These are phyloP conservation scores for Pterostichus niger DNA, from an alignment of 2,888 invertebrate species.

Conservation along the genomic window DNA sequence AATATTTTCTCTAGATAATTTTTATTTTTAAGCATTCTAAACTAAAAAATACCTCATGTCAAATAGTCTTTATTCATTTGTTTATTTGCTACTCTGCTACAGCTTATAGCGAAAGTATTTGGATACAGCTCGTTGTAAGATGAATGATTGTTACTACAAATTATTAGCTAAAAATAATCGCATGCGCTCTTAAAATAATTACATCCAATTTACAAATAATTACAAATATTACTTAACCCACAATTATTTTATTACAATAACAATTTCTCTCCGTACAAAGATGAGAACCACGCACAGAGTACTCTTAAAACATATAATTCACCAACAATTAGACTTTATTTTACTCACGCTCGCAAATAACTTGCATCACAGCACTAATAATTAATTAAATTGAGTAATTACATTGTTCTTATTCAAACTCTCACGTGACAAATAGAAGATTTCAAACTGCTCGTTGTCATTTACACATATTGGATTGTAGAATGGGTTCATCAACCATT, in stretches of 20 bases:
- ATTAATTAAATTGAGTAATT: conserved; percentile 61
- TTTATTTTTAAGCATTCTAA: too few relatives aligned
- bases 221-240: conserved; percentile 41
- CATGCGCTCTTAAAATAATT: conserved; percentile 8
- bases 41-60: too few relatives aligned
- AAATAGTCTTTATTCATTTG: too few relatives aligned
- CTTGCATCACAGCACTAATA: conserved; percentile 47
- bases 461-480: background rate
- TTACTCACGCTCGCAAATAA: conserved; percentile 48
- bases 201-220: conserved; percentile 38
- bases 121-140: too few relatives aligned
- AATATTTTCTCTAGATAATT: too few relatives aligned
- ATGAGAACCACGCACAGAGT: conserved; percentile 48
- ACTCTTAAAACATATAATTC: conserved; percentile 26
- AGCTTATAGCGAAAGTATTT: too few relatives aligned
- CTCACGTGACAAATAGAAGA: conserved; percentile 31
- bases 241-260: conserved; percentile 58
- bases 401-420: conserved; percentile 34
- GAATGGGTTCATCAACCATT: too few relatives aligned
- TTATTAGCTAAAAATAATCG: conserved; percentile 5
- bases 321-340: conserved; percentile 17
- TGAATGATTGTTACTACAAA: too few relatives aligned
- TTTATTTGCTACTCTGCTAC: too few relatives aligned
- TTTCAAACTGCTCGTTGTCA: background rate
- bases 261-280: conserved; percentile 48